Evolutionary conservation across 2,888 invertebrate species (phyloP).

Genomic region (Amphipoea oculea): DNA sequence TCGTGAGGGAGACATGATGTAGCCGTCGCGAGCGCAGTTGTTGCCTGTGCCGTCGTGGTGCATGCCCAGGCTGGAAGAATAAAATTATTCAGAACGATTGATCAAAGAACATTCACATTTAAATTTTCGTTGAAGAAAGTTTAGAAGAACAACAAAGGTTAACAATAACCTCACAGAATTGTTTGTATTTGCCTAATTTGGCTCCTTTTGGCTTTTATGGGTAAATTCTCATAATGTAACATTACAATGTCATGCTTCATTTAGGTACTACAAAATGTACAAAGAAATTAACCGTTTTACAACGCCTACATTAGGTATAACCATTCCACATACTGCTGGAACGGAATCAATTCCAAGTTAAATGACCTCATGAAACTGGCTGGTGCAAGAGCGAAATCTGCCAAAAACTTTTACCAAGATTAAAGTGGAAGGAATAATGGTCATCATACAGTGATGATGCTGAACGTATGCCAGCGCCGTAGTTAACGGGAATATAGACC

Average conservation of each 20-base stretch:
- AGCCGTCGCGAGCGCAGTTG: constrained; percentile 93
- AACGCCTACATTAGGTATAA: constrained; percentile 42
- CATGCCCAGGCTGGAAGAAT: constrained; percentile 93
- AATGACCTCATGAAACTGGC: constrained; percentile 9
- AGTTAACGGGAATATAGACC: neutral
- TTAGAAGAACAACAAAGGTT: neutral
- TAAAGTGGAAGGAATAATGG: neutral
- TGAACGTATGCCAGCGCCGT: neutral
- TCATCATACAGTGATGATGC: neutral
- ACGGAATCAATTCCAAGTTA: constrained; percentile 30
- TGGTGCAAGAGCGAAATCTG: neutral
- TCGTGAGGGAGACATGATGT: constrained; percentile 95
- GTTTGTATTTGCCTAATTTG: neutral
- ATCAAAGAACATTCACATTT: neutral
- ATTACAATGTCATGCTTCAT: constrained; percentile 18
- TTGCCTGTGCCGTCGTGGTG: constrained; percentile 94
- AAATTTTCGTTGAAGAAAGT: neutral
- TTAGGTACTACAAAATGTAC: constrained; percentile 14
- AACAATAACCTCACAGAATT: neutral
- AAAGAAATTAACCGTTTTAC: constrained; percentile 16
- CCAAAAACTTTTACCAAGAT: neutral
- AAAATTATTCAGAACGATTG: constrained; percentile 3
- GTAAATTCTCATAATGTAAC: neutral
- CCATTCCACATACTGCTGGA: neutral
- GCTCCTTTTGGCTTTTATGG: neutral